Conservation (phyloP, 2,113 vertebrate genomes). For the Nothoprocta perdicaria region DNA sequence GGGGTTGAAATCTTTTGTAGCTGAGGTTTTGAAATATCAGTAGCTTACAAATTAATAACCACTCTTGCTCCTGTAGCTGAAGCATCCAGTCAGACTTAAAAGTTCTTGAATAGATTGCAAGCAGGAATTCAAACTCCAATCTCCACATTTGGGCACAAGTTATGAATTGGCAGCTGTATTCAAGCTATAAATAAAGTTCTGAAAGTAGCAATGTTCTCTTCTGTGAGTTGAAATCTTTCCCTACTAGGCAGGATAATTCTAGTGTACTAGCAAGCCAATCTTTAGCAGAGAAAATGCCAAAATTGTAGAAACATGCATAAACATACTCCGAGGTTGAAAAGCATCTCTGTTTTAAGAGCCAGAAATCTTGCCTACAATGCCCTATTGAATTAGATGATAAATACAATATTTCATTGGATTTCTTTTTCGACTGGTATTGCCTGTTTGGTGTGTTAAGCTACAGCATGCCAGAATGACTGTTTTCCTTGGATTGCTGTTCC, state of each 20-base stretch:
- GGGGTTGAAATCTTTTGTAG: background rate
- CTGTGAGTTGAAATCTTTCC: background rate
- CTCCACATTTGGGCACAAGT: conserved; percentile 12
- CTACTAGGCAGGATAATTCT: background rate
- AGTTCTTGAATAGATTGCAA: background rate
- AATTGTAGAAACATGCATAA: background rate
- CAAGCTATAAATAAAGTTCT: conserved; percentile 29
- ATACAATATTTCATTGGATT: background rate
- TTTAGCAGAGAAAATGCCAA: background rate
- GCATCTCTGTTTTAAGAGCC: background rate
- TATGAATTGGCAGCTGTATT: background rate
- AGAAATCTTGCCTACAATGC: background rate
- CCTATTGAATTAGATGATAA: background rate
- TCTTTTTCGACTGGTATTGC: background rate
- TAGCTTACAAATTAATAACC: background rate
- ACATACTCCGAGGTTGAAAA: background rate
- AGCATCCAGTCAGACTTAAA: background rate
- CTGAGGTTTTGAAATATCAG: background rate
- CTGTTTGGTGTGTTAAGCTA: background rate
- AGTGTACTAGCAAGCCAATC: background rate
- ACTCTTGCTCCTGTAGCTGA: background rate
- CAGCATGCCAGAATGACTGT: background rate
- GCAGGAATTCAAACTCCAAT: background rate
- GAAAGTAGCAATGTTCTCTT: background rate
- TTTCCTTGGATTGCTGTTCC: background rate